Evolutionary conservation across 2,797 vertebrate species (phyloP), one percentile per base, ranked within the genome.

Genomic region (Chiroxiphia lanceolata): DNA sequence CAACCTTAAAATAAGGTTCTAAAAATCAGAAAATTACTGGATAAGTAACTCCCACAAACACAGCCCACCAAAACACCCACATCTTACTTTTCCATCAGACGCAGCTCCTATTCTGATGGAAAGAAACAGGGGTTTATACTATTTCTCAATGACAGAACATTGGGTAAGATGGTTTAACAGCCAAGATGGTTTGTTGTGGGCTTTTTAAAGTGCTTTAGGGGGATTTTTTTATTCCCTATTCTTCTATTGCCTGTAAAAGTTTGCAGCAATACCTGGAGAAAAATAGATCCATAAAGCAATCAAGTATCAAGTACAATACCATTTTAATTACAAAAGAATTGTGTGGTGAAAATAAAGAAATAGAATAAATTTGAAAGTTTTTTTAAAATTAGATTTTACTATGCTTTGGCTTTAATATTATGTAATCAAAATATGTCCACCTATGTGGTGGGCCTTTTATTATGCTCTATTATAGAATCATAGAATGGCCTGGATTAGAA

Each of bases 1-100:
- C 82, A 91, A 91, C 87, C 50, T 83, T 60, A 91, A 96, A 82
- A 93, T 75, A 70, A 48, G 78, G n/a, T 78, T 94, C 59, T 74
- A 59, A 87, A 93, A 78, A 14, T 14, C 53, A 94, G 29, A 81
- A 83, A 95, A 59, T 44, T 67, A 75, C 76, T 90, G 45, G 7
- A 29, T 80, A 89, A 84, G 31, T 91, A 85, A 83, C 45, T 89
- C 81, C 53, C 77, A 87, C 75, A 85, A 76, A 47, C 10, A 47
- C 38, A 56, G 54, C 78, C 65, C 74, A 93, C 61, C 59, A 59
- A 75, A 83, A 77, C 85, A 67, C 76, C 93, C 59, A 96, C 89
- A 57, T 48, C 29, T 59, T 87, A 40, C 42, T 93, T 91, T 94
- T 90, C 53, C 33, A 89, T 42, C 27, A 87, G 70, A 60, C 14